Evolutionary conservation across 1,140 invertebrate species (phyloP), one percentile per base, ranked within the genome.

Genomic region (Diorhabda elongata): DNA sequence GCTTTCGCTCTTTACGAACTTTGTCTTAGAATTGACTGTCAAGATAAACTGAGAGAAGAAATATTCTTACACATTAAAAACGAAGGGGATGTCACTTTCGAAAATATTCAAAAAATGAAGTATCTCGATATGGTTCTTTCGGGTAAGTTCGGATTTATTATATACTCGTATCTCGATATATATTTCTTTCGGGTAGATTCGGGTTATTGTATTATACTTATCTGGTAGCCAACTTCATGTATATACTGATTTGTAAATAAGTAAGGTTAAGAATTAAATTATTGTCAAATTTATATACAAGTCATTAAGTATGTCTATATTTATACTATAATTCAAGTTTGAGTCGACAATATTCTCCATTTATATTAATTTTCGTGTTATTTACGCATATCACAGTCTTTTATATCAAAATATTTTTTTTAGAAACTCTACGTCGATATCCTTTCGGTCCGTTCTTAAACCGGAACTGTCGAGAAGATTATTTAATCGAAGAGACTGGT

Each of bases 1-100:
- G 81, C 86, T 0, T 90, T 89, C 74, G 82, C 85, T 5, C 76
- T 91, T 0, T 87, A 90, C 72, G 87, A 90, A 74, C 75, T 95
- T 60, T 87, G 91, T 1, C 80, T 86, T 9, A 76, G 87, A 77
- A 84, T 81, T 6, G 84, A 86, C 9, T 76, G 82, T 52, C 83
- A 85, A 71, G 72, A 81, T 42, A 77, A 73, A 66, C 69, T 83
- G 3, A 69, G 76, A 7, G 52, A 76, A 3, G 80, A 93, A 81
- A 87, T 94, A 59, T 78, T 81, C 42, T 78, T 84, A 9, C 81
- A 83, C 5, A 71, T 85, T 4, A 72, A 79, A 67, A 78, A 73
- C 71, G 76, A 76, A 56, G 82, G 74, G 58, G 82, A 83, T 41
- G 84, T 90, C 43, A 83, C 84, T 3, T 90, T 89, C 75, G 85